A percentile compares a stretch with the other conserved stretches of the same genome.
Conservation (phyloP, 1,140 invertebrate genomes). For the Neodiprion fabricii region DNA sequence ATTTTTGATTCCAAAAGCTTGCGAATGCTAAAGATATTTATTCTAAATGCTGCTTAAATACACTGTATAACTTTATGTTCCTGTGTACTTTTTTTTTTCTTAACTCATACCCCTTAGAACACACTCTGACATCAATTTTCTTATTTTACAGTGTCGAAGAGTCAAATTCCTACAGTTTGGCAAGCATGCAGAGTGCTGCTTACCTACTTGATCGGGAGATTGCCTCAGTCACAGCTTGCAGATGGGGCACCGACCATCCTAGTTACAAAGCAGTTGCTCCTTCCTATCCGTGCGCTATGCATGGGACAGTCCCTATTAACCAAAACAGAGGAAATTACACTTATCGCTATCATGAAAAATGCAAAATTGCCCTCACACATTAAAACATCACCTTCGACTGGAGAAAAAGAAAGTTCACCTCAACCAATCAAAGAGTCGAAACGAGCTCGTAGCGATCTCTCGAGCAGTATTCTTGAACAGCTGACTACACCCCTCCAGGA, state of each 20-base stretch:
- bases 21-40: no score
- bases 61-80: no score
- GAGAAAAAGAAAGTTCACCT: slow-evolving; percentile 64
- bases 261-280: slow-evolving; percentile 64
- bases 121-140: not conserved
- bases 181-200: slow-evolving; percentile 68
- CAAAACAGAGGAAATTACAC: slow-evolving; percentile 66
- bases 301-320: slow-evolving; percentile 65
- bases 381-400: slow-evolving; percentile 58
- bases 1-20: no score
- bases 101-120: not conserved
- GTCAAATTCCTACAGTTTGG: slow-evolving; percentile 64
- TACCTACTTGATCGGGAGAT: slow-evolving; percentile 63
- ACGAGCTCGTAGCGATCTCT: slow-evolving; percentile 67
- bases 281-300: slow-evolving; percentile 68
- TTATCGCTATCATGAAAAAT: slow-evolving; percentile 72
- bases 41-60: no score
- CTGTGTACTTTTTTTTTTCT: no score
- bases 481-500: slow-evolving; percentile 69
- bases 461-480: slow-evolving; percentile 70
- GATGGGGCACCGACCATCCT: slow-evolving; percentile 51
- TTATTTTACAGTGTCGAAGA: slow-evolving; percentile 67
- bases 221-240: slow-evolving; percentile 50
- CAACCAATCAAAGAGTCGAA: slow-evolving; percentile 65
- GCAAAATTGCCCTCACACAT: slow-evolving; percentile 69